Base-by-base conservation (phyloP, 2,797 vertebrate species). In the Valencia hispanica region DNA sequence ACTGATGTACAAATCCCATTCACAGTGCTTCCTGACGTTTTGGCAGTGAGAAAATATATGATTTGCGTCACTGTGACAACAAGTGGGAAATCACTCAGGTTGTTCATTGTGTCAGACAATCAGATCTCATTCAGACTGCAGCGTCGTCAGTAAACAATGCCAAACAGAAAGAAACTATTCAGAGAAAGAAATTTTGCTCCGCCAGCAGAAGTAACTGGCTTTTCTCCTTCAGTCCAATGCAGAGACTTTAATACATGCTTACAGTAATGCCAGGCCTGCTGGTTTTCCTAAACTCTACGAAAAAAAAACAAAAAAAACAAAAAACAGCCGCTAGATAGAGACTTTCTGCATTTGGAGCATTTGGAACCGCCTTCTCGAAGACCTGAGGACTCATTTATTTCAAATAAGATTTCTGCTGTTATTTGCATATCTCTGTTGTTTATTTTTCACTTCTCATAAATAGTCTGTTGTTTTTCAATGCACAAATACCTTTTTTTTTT, bases 111-210 rank as follows among this genome's bases (percentile, higher is more conserved):
- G 70, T 2, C 27, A 65, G 53, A 79, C 53, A 79, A 50, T 79
- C 55, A 45, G 20, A 66, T 36, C 45, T 70, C 36, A 36, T 78
- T 84, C 53, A 81, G 73, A 6, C 53, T 41, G 57, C 84, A 74
- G 9, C 55, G 41, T 53, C 2, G 8, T 68, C n/a, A 32, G 36
- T 3, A 34, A 1, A n/a, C 25, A 6, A 61, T 79, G 15, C 30
- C 50, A 34, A 48, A 71, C 68, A 74, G 48, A 86, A 48, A 75
- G 34, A 68, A 70, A 68, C 61, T 53, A 72, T 86, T 86, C 66
- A 83, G 43, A 0, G 41, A 3, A 53, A 34, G 43, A 82, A 27
- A 41, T 83, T 32, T 1, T 22, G 55, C 12, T 5, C 7, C 2
- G 18, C 72, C 30, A 34, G 48, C 75, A 50, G 25, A 0, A 61